These are phyloP conservation scores for Zapornia atra DNA, from an alignment of 2,113 vertebrate genomes.

Conservation along the genomic window DNA sequence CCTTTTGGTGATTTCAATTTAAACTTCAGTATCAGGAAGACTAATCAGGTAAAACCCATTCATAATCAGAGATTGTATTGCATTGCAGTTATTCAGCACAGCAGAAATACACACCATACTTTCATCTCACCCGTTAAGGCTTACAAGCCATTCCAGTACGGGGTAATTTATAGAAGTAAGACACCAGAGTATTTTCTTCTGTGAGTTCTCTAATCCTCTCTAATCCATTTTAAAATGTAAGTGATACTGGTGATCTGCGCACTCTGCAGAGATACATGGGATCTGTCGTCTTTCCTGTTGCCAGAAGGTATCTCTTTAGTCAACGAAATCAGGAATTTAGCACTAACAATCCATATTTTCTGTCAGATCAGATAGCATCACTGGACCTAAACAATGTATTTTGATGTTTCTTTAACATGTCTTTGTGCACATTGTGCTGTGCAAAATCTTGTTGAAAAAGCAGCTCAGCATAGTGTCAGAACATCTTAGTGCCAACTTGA, in stretches of 20 bases:
- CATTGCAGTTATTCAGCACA: conserved; percentile 35
- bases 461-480: not conserved
- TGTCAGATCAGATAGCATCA: not conserved
- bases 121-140: not conserved
- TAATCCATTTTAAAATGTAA: not conserved
- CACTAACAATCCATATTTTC: not conserved
- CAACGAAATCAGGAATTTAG: not conserved
- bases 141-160: not conserved
- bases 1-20: conserved; percentile 57
- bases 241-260: not conserved
- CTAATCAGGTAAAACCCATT: conserved; percentile 7
- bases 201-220: not conserved
- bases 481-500: not conserved
- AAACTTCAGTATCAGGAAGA: conserved; percentile 41
- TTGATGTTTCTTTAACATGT: not conserved
- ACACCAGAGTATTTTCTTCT: not conserved
- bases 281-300: not conserved
- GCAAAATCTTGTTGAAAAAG: not conserved
- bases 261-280: not conserved
- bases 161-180: not conserved
- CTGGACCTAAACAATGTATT: not conserved
- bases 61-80: conserved; percentile 44
- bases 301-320: not conserved
- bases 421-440: not conserved
- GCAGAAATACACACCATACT: conserved; percentile 12